phyloP scores from a whole-genome alignment of 2,888 invertebrate genomes.

The Boloria euphrosyne region DNA sequence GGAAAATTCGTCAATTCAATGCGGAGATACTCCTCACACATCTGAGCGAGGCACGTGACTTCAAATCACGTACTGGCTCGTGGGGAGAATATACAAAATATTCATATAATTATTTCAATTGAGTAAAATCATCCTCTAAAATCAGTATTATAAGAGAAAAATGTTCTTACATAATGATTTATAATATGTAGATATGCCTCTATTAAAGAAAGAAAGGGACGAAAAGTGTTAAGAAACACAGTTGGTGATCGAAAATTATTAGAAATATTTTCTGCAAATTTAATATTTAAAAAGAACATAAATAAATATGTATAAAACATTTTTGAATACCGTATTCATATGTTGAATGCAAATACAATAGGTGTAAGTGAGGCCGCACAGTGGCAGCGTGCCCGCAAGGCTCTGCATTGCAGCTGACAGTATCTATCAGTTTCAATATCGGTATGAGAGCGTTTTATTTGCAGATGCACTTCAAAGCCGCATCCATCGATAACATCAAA shows the following conservation, averaged over 20 bases:
- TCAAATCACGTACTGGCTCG: conserved; percentile 23
- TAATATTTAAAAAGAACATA: too few relatives aligned
- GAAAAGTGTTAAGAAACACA: too few relatives aligned
- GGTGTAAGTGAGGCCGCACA: neutral
- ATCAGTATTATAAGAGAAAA: too few relatives aligned
- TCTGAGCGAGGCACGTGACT: conserved; percentile 29
- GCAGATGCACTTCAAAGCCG: conserved; percentile 20
- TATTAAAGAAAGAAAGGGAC: too few relatives aligned
- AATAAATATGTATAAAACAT: too few relatives aligned
- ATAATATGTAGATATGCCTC: too few relatives aligned
- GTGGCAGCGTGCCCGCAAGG: conserved; percentile 11
- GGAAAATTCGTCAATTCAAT: conserved; percentile 35
- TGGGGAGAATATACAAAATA: conserved; percentile 1
- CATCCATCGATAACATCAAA: neutral
- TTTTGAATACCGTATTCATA: neutral
- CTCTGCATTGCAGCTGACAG: conserved; percentile 34
- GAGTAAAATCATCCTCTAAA: too few relatives aligned
- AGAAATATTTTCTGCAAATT: too few relatives aligned
- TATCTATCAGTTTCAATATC: conserved; percentile 32
- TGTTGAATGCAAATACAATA: neutral
- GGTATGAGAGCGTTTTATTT: conserved; percentile 26
- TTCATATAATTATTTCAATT: neutral
- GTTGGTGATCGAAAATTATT: too few relatives aligned
- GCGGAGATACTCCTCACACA: conserved; percentile 23
- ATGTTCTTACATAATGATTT: too few relatives aligned